phyloP scores from a whole-genome alignment of 30 jellyfish, hydroid and myxozoan species.

The Aurelia aurita region DNA sequence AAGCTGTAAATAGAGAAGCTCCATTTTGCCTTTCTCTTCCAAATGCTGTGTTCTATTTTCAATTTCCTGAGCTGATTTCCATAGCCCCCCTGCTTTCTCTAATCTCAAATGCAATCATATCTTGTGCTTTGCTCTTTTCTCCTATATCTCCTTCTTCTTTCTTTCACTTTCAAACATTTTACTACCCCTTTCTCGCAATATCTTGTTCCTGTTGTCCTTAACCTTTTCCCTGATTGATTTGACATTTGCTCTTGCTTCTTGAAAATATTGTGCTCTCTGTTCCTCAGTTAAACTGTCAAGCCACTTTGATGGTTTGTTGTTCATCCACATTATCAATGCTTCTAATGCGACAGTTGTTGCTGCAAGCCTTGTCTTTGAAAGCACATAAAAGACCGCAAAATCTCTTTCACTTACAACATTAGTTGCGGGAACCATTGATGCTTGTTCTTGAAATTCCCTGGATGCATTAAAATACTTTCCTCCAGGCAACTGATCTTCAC shows the following conservation, averaged over 20 bases:
- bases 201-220: too few relatives aligned
- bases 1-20: conserved; percentile 7
- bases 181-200: too few relatives aligned
- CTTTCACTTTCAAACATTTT: not conserved
- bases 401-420: conserved; percentile 18
- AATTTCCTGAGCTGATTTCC: conserved; percentile 14
- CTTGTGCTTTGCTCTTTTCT: not conserved
- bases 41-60: not conserved
- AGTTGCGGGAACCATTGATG: conserved; percentile 3
- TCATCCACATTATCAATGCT: conserved; percentile 34
- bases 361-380: not conserved
- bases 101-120: not conserved
- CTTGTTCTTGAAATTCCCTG: not conserved
- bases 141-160: not conserved
- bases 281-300: not conserved
- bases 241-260: too few relatives aligned
- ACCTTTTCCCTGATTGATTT: too few relatives aligned
- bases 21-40: conserved; percentile 11
- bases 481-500: too few relatives aligned
- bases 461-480: not conserved
- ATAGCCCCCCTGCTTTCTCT: conserved; percentile 5
- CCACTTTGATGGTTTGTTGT: conserved; percentile 24
- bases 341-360: conserved; percentile 19
- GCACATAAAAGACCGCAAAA: conserved; percentile 27
- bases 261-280: too few relatives aligned